Percentiles rank a stretch among this genome's conserved stretches.
Evolutionary conservation across 2,113 vertebrate genomes (phyloP).

Genomic region (Corythoichthys haematopterus): DNA sequence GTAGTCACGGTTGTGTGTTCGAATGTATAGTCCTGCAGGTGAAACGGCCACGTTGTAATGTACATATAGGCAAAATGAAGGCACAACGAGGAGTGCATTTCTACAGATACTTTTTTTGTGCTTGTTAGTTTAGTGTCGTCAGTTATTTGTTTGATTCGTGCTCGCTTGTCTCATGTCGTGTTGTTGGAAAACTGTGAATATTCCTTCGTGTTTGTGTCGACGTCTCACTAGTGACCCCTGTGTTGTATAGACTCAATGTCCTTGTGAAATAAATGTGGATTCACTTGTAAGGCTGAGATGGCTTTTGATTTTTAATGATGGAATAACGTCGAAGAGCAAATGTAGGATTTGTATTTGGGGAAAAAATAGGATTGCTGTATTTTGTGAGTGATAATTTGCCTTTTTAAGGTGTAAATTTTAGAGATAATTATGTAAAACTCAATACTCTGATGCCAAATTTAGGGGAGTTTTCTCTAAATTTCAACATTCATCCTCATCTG

Average conservation of each 20-base stretch:
- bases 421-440: neutral
- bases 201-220: slow-evolving; percentile 55
- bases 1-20: slow-evolving; percentile 59
- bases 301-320: slow-evolving; percentile 31
- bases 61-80: slow-evolving; percentile 67
- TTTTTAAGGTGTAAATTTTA: neutral
- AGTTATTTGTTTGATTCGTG: slow-evolving; percentile 55
- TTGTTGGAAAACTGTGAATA: slow-evolving; percentile 76
- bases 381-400: neutral
- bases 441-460: too few species aligned
- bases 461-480: neutral
- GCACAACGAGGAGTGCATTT: slow-evolving; percentile 67
- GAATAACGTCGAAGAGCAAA: too few species aligned
- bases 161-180: slow-evolving; percentile 63
- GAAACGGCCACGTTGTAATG: slow-evolving; percentile 61
- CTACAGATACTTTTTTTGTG: slow-evolving; percentile 45
- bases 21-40: slow-evolving; percentile 64
- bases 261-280: slow-evolving; percentile 73
- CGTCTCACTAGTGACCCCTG: slow-evolving; percentile 64
- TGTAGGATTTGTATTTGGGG: too few species aligned
- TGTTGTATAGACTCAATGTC: slow-evolving; percentile 64
- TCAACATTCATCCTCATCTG: neutral
- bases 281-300: slow-evolving; percentile 53
- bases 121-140: slow-evolving; percentile 30
- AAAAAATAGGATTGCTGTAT: neutral